These are phyloP conservation scores for Oplegnathus fasciatus DNA, from an alignment of 2,113 vertebrate genomes.

Conservation along the genomic window DNA sequence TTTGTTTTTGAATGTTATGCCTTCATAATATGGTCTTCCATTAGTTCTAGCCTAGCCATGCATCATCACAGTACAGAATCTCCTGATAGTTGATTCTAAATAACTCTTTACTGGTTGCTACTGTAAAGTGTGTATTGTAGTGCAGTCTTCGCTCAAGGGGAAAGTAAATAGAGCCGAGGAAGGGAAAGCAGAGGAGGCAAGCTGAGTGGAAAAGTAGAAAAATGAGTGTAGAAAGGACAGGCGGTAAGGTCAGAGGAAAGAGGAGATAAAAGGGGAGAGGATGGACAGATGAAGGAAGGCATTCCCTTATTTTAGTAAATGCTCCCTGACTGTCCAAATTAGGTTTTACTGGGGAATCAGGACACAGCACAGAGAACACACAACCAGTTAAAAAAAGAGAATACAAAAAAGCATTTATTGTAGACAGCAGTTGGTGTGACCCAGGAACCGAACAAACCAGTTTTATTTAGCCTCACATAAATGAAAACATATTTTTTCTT, in stretches of 20 bases:
- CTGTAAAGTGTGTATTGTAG: neutral
- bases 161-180: neutral
- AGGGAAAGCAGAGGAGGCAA: neutral
- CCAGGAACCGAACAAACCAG: neutral
- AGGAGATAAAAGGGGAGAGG: neutral
- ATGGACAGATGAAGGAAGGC: neutral
- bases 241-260: constrained; percentile 12
- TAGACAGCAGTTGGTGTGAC: constrained; percentile 37
- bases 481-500: constrained; percentile 15
- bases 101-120: neutral
- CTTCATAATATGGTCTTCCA: neutral
- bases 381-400: neutral
- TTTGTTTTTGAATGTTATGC: too few relatives aligned
- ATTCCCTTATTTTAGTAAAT: neutral
- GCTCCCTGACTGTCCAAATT: neutral
- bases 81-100: neutral
- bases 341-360: too few relatives aligned
- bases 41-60: neutral
- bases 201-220: neutral
- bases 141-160: neutral
- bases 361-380: constrained; percentile 33
- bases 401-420: constrained; percentile 13
- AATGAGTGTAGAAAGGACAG: neutral
- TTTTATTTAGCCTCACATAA: constrained; percentile 31
- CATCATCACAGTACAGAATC: neutral